Evolutionary conservation across 2,113 vertebrate genomes (phyloP), one percentile per base, ranked within the genome.

Genomic region (Falcunculus frontatus): DNA sequence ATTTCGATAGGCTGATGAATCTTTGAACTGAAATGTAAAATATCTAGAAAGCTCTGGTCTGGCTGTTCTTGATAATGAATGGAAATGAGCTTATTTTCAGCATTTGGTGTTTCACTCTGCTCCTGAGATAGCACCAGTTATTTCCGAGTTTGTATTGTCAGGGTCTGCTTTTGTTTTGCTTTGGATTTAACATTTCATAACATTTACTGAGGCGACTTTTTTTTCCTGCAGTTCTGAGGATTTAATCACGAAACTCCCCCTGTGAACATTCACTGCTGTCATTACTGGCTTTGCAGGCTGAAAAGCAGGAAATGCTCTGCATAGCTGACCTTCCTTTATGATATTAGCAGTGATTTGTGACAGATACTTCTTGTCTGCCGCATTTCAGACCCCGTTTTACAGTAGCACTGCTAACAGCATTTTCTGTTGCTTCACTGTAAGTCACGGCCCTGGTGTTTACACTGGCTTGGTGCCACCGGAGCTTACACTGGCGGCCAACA

Each of bases 281-380:
- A 85, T 93, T 97, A 69, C 62, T 98, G 97, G 95, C 90, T 92
- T 84, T 70, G 53, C 70, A 91, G 33, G 52, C 69, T 86, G 67
- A 87, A 76, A 96, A 78, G 80, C 97, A 97, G 98, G 98, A 98
- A 98, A 98, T 98, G 94, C 95, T 89, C 89, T 33, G 74, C 95
- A 97, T 98, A 97, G 85, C 89, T 96, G 88, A 83, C 79, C 95
- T 85, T 92, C 72, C 85, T 93, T 96, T 95, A 93, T 81, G 33
- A 90, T 96, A 97, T 92, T 97, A 95, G 73, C 97, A 87, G 90
- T 90, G 82, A 87, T 82, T 73, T 84, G 44, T 87, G 73, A 81
- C 86, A 94, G 63, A 77, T 75, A 62, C 37, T 75, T 72, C 65
- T 84, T 44, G 60, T 69, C 73, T 87, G n/a, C 46, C 94, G 93